A percentile compares a stretch with the other conserved stretches of the same genome.
Conservation (phyloP, 1,140 invertebrate species). For the Drosophila melanogaster region Release_6_plus_ISO1_MT NT_033779.5:1760501-1761000, state of each 20-base stretch:
- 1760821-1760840: not conserved
- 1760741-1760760: constrained; percentile 70
- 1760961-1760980: no score
- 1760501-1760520: not conserved
- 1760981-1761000: constrained; percentile 15
- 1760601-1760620: constrained; percentile 48
- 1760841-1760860: not conserved
- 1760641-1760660: constrained; percentile 59
- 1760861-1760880: no score
- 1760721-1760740: constrained; percentile 58
- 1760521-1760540: constrained; percentile 33
- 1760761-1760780: constrained; percentile 62
- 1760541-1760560: constrained; percentile 54
- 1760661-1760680: constrained; percentile 58
- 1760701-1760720: constrained; percentile 69
- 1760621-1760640: constrained; percentile 31
- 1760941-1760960: no score
- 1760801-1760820: constrained; percentile 5
- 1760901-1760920: no score
- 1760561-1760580: constrained; percentile 28
- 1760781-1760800: constrained; percentile 33
- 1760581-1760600: constrained; percentile 47
- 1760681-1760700: constrained; percentile 29
- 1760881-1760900: no score
- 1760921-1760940: no score